Percentiles rank a stretch among this genome's conserved stretches.
phyloP scores from a whole-genome alignment of 2,797 vertebrate species.

The Notoglanidium macrostoma region DNA sequence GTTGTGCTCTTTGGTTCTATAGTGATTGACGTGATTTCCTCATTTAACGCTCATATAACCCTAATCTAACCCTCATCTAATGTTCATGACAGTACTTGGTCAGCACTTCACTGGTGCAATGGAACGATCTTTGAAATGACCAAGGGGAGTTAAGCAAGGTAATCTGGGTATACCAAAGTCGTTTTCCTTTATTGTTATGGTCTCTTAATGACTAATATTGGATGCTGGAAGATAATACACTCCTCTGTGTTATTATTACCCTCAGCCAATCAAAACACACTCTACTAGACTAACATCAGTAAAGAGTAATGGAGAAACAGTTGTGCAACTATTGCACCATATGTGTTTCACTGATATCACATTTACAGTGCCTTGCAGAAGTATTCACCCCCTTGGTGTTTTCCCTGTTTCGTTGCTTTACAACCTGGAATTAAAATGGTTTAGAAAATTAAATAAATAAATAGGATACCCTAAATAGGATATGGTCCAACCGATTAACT shows the following conservation, averaged over 20 bases:
- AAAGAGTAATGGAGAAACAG: neutral
- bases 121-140: conserved; percentile 9
- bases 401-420: too few species aligned
- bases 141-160: neutral
- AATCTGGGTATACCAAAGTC: neutral
- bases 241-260: neutral
- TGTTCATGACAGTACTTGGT: neutral
- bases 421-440: too few species aligned
- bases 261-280: neutral
- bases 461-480: too few species aligned
- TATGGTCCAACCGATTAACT: too few species aligned
- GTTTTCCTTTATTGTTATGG: neutral
- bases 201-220: conserved; percentile 5
- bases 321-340: neutral
- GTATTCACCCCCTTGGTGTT: too few species aligned
- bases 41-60: neutral
- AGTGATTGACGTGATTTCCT: conserved; percentile 7
- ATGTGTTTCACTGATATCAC: too few species aligned
- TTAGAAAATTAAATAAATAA: too few species aligned
- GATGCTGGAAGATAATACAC: neutral
- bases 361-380: too few species aligned
- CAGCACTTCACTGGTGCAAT: neutral
- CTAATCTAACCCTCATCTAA: conserved; percentile 15
- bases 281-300: neutral
- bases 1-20: neutral